These are phyloP conservation scores for Bombus affinis DNA, from an alignment of 1,140 invertebrate genomes.

Conservation along the genomic window DNA sequence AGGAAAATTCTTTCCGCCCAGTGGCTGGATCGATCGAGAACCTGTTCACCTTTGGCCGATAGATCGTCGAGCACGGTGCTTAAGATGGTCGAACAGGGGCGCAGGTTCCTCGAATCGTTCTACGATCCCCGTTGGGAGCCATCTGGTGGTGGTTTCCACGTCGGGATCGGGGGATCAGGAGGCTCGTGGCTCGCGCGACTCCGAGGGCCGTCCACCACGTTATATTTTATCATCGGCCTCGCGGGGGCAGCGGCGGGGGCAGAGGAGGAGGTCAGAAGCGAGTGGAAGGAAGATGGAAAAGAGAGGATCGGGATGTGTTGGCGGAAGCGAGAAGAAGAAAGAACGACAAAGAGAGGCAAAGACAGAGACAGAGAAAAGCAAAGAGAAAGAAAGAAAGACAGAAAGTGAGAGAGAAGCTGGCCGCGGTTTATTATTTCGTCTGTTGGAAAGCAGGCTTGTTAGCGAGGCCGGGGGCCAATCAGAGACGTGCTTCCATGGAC, in stretches of 20 bases:
- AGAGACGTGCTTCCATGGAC: slow-evolving; percentile 76
- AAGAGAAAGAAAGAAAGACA: slow-evolving; percentile 17
- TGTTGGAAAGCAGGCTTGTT: slow-evolving; percentile 79
- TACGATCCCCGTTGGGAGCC: not conserved
- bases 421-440: slow-evolving; percentile 81
- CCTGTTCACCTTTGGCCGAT: no score
- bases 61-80: no score
- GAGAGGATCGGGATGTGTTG: no score
- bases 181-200: slow-evolving; percentile 44
- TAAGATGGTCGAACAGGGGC: not conserved
- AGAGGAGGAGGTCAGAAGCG: not conserved
- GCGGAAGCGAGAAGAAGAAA: not conserved
- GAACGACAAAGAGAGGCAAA: slow-evolving; percentile 1
- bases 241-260: slow-evolving; percentile 11
- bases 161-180: slow-evolving; percentile 9
- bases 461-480: slow-evolving; percentile 76
- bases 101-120: slow-evolving; percentile 3
- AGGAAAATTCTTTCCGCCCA: no score
- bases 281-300: not conserved
- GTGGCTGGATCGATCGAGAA: no score
- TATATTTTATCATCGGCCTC: slow-evolving; percentile 75
- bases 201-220: slow-evolving; percentile 44
- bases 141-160: not conserved
- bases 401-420: slow-evolving; percentile 35
- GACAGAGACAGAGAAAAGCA: slow-evolving; percentile 29